Evolutionary conservation across 2,113 vertebrate genomes (phyloP), one percentile per base, ranked within the genome.

Genomic region (Ceuthmochares aereus): DNA sequence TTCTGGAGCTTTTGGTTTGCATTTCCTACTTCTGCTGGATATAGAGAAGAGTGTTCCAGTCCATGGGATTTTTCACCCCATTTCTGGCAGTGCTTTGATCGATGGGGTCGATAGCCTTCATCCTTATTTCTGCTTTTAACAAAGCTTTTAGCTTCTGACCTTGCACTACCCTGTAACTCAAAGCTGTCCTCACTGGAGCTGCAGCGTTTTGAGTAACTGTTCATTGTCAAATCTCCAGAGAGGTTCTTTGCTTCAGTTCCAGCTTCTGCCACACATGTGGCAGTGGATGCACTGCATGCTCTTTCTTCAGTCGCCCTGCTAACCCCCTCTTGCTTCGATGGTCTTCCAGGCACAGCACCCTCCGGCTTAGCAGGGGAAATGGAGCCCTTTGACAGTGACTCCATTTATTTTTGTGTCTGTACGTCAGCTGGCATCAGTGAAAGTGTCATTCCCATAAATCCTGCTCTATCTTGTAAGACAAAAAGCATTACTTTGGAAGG

Each of bases 181-280:
- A 97, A 98, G 91, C 97, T 97, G 43, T 98, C 98, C 90, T 97
- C 98, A 18, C 98, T 98, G 42, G 98, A 98, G 93, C 98, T 98
- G 88, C 96, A 63, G 37, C 63, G 75, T 51, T 97, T 97, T 22
- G 97, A 85, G 67, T 92, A 96, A 82, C 80, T 94, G 92, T 76
- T 96, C 94, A 95, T 97, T 32, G 56, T 56, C 72, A 79, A 25
- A 55, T 55, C 45, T 49, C 77, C 72, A 55, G 72, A 63, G 78
- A 43, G 60, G 29, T 77, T 63, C 55, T 78, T 88, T 7, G 1
- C 55, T 40, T 54, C 68, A 12, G 83, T 55, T 78, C 92, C 89
- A 32, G 54, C 90, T 80, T 75, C 87, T 87, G 87, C 7, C n/a
- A 30, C 40, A 34, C 62, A 58, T 15, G 75, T 3, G 4, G 93